These are phyloP conservation scores for Garra rufa DNA, from an alignment of 2,113 vertebrate species.

Conservation along the genomic window DNA sequence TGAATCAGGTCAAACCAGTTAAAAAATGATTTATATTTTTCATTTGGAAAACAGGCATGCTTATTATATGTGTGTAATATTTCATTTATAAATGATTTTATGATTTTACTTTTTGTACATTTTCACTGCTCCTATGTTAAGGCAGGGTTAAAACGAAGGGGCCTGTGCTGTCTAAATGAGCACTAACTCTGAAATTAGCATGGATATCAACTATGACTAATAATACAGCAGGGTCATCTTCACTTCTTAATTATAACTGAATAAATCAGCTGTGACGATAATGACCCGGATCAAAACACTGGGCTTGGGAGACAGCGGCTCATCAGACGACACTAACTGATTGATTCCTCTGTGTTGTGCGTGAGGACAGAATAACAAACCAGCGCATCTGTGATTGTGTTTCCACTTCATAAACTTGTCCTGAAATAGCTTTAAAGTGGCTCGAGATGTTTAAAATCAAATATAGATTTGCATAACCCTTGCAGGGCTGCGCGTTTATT, in stretches of 20 bases:
- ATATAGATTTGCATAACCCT: conserved; percentile 39
- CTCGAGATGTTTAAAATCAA: conserved; percentile 29
- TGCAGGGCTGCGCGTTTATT: conserved; percentile 48
- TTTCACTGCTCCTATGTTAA: background rate
- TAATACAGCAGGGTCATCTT: conserved; percentile 34
- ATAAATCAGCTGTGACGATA: conserved; percentile 19
- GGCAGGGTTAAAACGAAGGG: background rate
- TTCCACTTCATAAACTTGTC: background rate
- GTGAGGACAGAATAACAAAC: background rate
- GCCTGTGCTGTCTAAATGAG: background rate
- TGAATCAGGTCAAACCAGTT: background rate
- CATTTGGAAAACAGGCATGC: background rate
- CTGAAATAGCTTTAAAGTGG: background rate
- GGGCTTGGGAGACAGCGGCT: background rate
- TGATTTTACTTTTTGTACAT: background rate
- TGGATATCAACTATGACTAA: conserved; percentile 17
- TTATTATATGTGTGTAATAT: background rate
- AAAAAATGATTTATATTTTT: background rate
- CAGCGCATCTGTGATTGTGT: background rate
- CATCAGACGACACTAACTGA: background rate
- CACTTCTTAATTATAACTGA: conserved; percentile 16
- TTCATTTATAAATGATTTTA: background rate
- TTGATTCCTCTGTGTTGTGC: background rate
- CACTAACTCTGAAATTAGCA: conserved; percentile 1
- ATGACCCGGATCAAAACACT: background rate